Conservation (phyloP, 1,140 invertebrate species). For the Tetramorium alpestre region DNA sequence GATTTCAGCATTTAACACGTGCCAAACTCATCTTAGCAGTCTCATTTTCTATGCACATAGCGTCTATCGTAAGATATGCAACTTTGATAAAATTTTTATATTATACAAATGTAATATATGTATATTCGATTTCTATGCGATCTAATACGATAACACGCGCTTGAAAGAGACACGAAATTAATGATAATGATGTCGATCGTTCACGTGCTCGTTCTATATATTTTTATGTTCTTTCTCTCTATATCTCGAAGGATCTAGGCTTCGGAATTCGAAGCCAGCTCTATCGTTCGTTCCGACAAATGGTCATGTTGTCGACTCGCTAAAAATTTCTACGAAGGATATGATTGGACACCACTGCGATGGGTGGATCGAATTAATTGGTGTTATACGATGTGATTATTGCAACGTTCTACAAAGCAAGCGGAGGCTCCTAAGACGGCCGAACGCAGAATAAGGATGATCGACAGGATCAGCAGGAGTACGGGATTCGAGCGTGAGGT, state of each 20-base stretch:
- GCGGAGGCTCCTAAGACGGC: constrained; percentile 76
- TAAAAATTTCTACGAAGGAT: constrained; percentile 66
- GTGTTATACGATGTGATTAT: constrained; percentile 75
- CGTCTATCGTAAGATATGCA: constrained; percentile 32
- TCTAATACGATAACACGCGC: not conserved
- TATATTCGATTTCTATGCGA: constrained; percentile 11
- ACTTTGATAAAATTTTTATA: constrained; percentile 44
- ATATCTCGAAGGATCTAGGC: not conserved
- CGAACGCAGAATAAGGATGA: constrained; percentile 79
- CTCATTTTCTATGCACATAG: not conserved
- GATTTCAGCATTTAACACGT: constrained; percentile 7
- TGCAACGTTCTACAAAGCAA: constrained; percentile 85
- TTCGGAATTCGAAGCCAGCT: constrained; percentile 23
- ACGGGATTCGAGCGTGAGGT: constrained; percentile 79
- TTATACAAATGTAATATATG: constrained; percentile 32
- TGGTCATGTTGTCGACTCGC: constrained; percentile 51
- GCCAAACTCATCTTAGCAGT: not conserved
- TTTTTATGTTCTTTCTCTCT: not conserved
- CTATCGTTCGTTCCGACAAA: constrained; percentile 66
- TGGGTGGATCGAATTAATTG: constrained; percentile 67
- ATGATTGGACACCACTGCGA: constrained; percentile 63
- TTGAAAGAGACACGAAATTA: constrained; percentile 37
- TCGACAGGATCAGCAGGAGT: constrained; percentile 79
- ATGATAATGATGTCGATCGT: constrained; percentile 17
- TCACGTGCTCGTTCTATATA: not conserved